These are phyloP conservation scores for Heterodera carotae DNA, from an alignment of 1,140 invertebrate species.

Conservation along the genomic window DNA sequence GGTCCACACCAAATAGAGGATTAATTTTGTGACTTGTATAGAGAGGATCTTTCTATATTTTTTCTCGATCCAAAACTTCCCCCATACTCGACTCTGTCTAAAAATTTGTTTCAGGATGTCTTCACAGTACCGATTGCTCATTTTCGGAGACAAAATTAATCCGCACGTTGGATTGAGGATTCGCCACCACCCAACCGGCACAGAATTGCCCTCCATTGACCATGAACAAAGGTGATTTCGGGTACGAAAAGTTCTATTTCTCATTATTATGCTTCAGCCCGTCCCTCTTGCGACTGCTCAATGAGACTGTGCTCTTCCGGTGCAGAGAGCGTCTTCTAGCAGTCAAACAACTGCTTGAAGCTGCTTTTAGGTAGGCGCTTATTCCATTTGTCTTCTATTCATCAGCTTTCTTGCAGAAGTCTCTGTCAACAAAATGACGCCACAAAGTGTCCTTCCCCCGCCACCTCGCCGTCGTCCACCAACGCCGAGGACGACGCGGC, in stretches of 20 bases:
- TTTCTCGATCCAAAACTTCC: no score
- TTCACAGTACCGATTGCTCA: constrained; percentile 81
- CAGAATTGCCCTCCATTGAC: constrained; percentile 77
- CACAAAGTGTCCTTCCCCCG: neutral
- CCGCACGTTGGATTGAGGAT: constrained; percentile 22
- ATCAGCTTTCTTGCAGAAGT: neutral
- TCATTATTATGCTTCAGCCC: constrained; percentile 69
- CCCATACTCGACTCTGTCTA: no score
- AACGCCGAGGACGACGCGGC: constrained; percentile 54
- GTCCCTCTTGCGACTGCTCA: constrained; percentile 88
- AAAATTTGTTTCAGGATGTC: constrained; percentile 67
- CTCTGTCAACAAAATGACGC: neutral
- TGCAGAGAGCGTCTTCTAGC: constrained; percentile 80
- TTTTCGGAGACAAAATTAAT: constrained; percentile 17
- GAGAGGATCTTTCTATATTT: no score
- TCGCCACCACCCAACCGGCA: constrained; percentile 54
- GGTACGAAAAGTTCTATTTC: neutral
- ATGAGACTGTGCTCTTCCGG: constrained; percentile 91
- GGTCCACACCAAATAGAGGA: neutral
- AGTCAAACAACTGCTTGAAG: constrained; percentile 76
- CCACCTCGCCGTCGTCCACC: neutral
- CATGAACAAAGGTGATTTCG: constrained; percentile 60
- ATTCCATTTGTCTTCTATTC: no score
- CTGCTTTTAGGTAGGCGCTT: constrained; percentile 70
- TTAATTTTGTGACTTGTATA: no score